These are phyloP conservation scores for Andrena cerasifolii DNA, from an alignment of 1,140 invertebrate species.

Conservation along the genomic window DNA sequence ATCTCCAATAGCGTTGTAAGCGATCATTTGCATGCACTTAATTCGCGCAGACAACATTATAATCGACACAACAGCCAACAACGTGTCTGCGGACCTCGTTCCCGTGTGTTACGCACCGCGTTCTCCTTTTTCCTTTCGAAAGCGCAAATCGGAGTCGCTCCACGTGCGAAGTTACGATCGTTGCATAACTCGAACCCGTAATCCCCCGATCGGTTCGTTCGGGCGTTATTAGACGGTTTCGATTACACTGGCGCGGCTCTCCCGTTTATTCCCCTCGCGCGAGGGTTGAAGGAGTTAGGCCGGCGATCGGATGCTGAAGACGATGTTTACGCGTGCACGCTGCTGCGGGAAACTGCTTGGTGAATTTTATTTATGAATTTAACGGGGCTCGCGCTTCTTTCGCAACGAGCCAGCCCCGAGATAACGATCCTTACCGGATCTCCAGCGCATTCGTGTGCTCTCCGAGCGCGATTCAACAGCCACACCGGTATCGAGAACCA, in stretches of 20 bases:
- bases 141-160: constrained; percentile 3
- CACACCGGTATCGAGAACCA: constrained; percentile 24
- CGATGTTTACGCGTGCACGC: not conserved
- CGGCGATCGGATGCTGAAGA: not conserved
- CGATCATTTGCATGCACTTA: too few species aligned
- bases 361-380: constrained; percentile 60
- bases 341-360: not conserved
- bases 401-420: constrained; percentile 34
- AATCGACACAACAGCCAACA: too few species aligned
- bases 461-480: constrained; percentile 38
- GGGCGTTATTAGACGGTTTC: not conserved
- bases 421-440: constrained; percentile 62
- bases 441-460: constrained; percentile 30
- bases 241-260: too few species aligned
- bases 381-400: constrained; percentile 50
- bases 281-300: too few species aligned
- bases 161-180: constrained; percentile 46
- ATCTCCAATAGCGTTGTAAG: too few species aligned
- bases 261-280: too few species aligned
- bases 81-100: not conserved
- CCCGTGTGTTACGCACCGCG: not conserved
- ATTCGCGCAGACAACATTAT: too few species aligned
- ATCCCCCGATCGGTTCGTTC: not conserved
- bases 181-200: constrained; percentile 36
- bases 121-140: constrained; percentile 36